Percentiles rank a stretch among this genome's conserved stretches.
Evolutionary conservation across 2,113 vertebrate species (phyloP).

Genomic region (Ammodramus savannarum): DNA sequence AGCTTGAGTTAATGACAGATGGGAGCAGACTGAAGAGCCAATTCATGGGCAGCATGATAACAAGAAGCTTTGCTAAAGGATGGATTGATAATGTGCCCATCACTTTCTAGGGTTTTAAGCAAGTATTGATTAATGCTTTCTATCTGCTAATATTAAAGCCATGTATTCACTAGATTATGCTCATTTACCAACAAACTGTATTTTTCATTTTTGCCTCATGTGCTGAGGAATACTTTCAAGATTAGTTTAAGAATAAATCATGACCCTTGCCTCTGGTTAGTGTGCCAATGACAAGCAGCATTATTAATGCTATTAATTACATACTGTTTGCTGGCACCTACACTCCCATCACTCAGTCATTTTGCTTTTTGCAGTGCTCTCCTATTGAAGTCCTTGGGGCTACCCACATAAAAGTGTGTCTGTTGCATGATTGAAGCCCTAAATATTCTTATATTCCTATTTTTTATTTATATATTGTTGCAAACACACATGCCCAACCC

Average conservation of each 20-base stretch:
- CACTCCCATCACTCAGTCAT: neutral
- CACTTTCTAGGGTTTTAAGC: neutral
- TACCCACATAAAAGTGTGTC: neutral
- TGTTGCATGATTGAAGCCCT: neutral
- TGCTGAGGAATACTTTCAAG: neutral
- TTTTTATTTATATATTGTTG: neutral
- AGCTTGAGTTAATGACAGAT: neutral
- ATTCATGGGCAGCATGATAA: neutral
- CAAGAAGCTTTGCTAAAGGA: neutral
- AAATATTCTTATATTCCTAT: neutral
- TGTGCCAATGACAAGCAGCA: neutral
- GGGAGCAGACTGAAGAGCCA: neutral
- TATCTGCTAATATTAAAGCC: neutral
- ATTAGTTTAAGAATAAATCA: conserved; percentile 26
- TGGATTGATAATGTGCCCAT: neutral
- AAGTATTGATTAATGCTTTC: neutral
- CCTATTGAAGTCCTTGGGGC: neutral
- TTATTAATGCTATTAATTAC: conserved; percentile 34
- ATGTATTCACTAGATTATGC: neutral
- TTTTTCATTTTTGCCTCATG: conserved; percentile 2
- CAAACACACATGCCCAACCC: neutral
- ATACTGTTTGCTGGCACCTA: neutral
- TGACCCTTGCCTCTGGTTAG: neutral
- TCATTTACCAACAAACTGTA: neutral
- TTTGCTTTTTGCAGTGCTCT: neutral